Conservation (phyloP, 2,888 invertebrate species). For the Cheilosia urbana region DNA sequence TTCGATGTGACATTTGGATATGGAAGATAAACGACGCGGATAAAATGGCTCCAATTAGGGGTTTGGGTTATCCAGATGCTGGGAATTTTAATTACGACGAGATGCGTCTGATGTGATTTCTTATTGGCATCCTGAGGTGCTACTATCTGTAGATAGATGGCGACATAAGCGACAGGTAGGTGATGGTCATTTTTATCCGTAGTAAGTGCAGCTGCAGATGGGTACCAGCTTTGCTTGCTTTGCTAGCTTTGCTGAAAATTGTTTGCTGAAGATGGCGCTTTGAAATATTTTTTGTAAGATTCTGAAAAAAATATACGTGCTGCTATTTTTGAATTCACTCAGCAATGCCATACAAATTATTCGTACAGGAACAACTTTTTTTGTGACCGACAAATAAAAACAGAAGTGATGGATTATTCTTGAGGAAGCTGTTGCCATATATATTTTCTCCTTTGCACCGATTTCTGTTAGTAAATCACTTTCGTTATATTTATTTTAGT, state of each 20-base stretch:
- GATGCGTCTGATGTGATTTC: slow-evolving; percentile 60
- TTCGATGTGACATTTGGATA: slow-evolving; percentile 60
- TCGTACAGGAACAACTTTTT: too few species aligned
- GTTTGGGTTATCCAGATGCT: slow-evolving; percentile 66
- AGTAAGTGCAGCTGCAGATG: slow-evolving; percentile 11
- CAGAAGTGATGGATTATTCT: too few species aligned
- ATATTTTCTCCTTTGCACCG: too few species aligned
- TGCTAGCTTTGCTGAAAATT: neutral
- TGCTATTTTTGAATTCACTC: too few species aligned
- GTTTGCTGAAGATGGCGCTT: neutral
- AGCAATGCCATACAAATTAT: too few species aligned
- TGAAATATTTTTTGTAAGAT: too few species aligned
- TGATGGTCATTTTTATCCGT: slow-evolving; percentile 35
- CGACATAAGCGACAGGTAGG: neutral
- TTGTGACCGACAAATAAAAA: too few species aligned
- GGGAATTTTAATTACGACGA: slow-evolving; percentile 58
- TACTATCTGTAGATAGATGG: slow-evolving; percentile 28
- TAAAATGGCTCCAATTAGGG: slow-evolving; percentile 59
- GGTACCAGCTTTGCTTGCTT: neutral
- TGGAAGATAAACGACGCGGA: slow-evolving; percentile 63
- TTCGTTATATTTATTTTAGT: too few species aligned
- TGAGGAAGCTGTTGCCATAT: too few species aligned
- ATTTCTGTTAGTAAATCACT: too few species aligned
- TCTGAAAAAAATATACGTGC: too few species aligned
- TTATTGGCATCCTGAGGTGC: slow-evolving; percentile 10